Evolutionary conservation across 2,797 vertebrate species (phyloP), one percentile per base, ranked within the genome.

Genomic region (Danio aesculapii): DNA sequence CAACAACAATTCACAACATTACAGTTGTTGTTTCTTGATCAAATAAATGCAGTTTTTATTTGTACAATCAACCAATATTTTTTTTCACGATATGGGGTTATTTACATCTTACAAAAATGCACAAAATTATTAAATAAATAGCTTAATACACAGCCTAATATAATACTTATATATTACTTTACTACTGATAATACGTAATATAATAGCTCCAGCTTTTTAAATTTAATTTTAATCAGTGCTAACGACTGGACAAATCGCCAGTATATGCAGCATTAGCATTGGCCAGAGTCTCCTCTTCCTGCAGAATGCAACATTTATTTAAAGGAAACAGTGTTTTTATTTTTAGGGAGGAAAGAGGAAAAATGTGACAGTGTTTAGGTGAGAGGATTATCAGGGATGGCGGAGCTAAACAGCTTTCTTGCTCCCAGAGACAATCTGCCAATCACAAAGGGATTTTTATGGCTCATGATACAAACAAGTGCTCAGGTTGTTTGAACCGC

Each of bases 341-440:
- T 30, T 30, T 30, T 30, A 30, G 30, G 30, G 30, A 30, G 3
- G 30, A 30, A 30, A 30, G 30, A 30, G 3, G 30, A 30, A 30
- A 30, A 30, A 30, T 30, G 30, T 75, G 81, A 81, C 81, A 71
- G 81, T 75, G 72, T 74, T 50, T 67, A 82, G 81, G 66, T 75
- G 82, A 85, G 64, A 70, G 84, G 83, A 84, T 85, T 86, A 86
- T 5, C 6, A 4, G 69, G 59, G 50, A 70, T 69, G 68, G 70
- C 19, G 30, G 74, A 49, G 57, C 64, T 84, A 88, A 84, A 79
- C 66, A 84, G 85, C 83, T 84, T 85, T 82, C 52, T 62, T 62
- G 72, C 69, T 78, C 61, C 39, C 73, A 58, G 64, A 69, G 71
- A 82, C 79, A 59, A 76, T 85, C 80, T 69, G 75, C 84, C 76